Evolutionary conservation across 2,797 vertebrate genomes (phyloP), one percentile per base, ranked within the genome.

Genomic region (Sebastiscus albofasciatus): DNA sequence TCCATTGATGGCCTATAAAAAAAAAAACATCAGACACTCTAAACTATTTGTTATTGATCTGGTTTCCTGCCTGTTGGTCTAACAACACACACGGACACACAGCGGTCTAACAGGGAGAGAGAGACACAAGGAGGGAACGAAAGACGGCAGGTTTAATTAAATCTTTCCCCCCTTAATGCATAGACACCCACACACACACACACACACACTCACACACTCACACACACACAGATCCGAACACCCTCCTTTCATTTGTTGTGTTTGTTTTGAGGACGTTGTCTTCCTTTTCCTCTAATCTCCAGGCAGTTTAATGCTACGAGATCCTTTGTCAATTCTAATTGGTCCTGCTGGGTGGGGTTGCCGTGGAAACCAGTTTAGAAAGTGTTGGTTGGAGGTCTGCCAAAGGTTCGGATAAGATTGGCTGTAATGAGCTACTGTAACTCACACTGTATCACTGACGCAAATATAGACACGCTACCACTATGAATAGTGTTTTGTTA

Each of bases 321-420:
- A 76, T 79, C 75, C 81, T 86, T 80, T 88, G 83, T 86, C 73
- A 29, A 31, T 59, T 92, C 72, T 91, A 92, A 93, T 94, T 94
- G 88, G 89, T 89, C 36, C 79, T 84, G 66, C 75, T 81, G 84
- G 81, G 80, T 82, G 72, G 42, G 67, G 93, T 94, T 93, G 89
- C 92, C 92, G 78, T 88, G 92, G 94, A 90, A 94, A 93, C 93
- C 87, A 81, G 83, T 89, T 89, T 69, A 74, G 76, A 88, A 88
- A 87, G 81, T 83, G 82, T 71, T 80, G 74, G 83, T 65, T 85
- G 89, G 85, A 87, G 77, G 65, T 79, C 72, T 83, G 84, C 79
- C 86, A 88, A 85, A 86, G 83, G 83, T 92, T 89, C 2, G 33
- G 79, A 67, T 90, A 42, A 84, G 72, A 85, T 62, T 73, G 77